These are phyloP conservation scores for Schizotus pectinicornis DNA, from an alignment of 2,888 invertebrate species.

Conservation along the genomic window DNA sequence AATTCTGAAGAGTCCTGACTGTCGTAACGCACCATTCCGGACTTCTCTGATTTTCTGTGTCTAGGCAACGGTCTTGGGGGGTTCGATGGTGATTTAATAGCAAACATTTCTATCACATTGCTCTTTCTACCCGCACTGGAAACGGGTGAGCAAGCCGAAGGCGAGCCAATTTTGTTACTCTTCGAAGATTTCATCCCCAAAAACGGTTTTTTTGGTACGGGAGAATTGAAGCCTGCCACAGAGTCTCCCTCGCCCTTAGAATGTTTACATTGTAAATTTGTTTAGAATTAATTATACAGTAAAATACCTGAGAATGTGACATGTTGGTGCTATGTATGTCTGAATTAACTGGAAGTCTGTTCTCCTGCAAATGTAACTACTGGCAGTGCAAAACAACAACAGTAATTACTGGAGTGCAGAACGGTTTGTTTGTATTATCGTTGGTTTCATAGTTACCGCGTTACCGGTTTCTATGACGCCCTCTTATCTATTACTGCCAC, in stretches of 20 bases:
- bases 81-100: slow-evolving; percentile 30
- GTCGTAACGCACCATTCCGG: slow-evolving; percentile 20
- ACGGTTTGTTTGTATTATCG: too few relatives aligned
- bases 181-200: slow-evolving; percentile 1
- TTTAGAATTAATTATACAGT: background rate
- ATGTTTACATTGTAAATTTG: background rate
- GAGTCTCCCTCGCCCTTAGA: background rate
- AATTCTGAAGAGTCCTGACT: slow-evolving; percentile 37
- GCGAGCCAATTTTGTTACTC: slow-evolving; percentile 22
- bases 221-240: background rate
- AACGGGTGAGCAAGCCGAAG: slow-evolving; percentile 18
- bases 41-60: background rate
- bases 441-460: too few relatives aligned
- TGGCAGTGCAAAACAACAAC: too few relatives aligned
- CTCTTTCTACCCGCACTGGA: slow-evolving; percentile 12
- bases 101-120: slow-evolving; percentile 31
- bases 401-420: too few relatives aligned
- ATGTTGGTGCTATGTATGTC: background rate
- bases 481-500: too few relatives aligned
- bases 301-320: background rate
- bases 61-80: background rate
- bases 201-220: slow-evolving; percentile 5
- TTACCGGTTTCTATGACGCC: too few relatives aligned
- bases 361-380: too few relatives aligned
- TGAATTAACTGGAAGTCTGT: background rate